These are phyloP conservation scores for Miniopterus natalensis DNA, from an alignment of 2,113 vertebrate genomes.

Conservation along the genomic window DNA sequence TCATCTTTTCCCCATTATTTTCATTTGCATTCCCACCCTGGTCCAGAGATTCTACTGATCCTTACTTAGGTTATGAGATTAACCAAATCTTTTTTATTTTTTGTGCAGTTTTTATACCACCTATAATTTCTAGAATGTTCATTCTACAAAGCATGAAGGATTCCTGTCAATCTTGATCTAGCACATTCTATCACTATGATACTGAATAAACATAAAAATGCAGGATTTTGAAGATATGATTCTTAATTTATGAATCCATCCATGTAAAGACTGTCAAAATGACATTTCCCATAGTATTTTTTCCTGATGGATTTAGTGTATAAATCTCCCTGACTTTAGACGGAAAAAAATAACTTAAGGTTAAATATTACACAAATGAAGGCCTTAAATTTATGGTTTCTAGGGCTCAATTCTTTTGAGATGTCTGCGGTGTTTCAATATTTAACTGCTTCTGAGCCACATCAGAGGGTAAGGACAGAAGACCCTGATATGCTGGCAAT, in stretches of 20 bases:
- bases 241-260: background rate
- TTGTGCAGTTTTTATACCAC: background rate
- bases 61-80: background rate
- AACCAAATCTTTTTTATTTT: background rate
- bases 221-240: slow-evolving; percentile 12
- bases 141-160: background rate
- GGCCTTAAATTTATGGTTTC: background rate
- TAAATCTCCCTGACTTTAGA: slow-evolving; percentile 49
- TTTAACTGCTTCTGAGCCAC: background rate
- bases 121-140: background rate
- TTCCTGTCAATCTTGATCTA: background rate
- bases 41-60: background rate
- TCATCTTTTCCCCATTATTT: background rate
- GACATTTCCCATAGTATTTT: background rate
- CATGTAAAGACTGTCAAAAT: background rate
- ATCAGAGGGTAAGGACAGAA: background rate
- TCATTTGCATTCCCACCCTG: background rate
- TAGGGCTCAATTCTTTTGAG: background rate
- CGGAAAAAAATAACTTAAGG: background rate
- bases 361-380: background rate
- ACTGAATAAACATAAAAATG: slow-evolving; percentile 24
- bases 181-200: background rate
- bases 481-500: background rate
- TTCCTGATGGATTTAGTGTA: no score
- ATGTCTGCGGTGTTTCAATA: background rate